A percentile compares a stretch with the other conserved stretches of the same genome.
phyloP scores from a whole-genome alignment of 2,888 invertebrate species.

The Drosophila mercatorum region DNA sequence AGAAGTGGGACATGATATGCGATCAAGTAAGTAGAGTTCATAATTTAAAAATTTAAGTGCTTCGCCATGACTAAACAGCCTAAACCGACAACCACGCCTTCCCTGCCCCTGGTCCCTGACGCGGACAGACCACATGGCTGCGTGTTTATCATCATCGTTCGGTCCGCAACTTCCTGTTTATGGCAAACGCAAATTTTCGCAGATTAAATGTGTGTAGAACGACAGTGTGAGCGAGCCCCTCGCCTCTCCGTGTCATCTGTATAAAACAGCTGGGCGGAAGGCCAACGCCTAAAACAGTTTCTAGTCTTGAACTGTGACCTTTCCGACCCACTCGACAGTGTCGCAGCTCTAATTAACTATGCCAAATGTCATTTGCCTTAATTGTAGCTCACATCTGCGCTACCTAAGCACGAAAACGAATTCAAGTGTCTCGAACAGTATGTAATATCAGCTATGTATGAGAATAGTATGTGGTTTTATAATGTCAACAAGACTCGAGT shows the following conservation, averaged over 20 bases:
- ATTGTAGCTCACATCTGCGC: constrained; percentile 41
- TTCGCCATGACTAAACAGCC: constrained; percentile 11
- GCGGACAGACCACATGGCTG: constrained; percentile 18
- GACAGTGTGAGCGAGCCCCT: constrained; percentile 8
- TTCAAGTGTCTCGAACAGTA: too few species aligned
- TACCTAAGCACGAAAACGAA: constrained; percentile 17
- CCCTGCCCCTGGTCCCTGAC: not conserved
- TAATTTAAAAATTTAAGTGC: constrained; percentile 25
- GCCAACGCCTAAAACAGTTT: constrained; percentile 43
- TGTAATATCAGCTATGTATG: too few species aligned
- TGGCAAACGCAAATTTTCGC: constrained; percentile 43
- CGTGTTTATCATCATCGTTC: constrained; percentile 40
- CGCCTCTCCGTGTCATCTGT: not conserved
- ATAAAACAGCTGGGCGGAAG: constrained; percentile 1
- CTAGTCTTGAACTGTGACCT: constrained; percentile 55
- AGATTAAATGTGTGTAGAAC: constrained; percentile 42
- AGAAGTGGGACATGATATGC: constrained; percentile 99
- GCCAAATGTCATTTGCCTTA: constrained; percentile 43
- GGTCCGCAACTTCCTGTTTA: constrained; percentile 56
- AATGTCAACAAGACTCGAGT: too few species aligned
- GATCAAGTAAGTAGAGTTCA: constrained; percentile 91
- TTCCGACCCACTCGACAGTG: constrained; percentile 16
- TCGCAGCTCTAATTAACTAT: constrained; percentile 54
- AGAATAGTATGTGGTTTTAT: too few species aligned
- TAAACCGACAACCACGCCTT: constrained; percentile 1